Conservation (phyloP, 2,888 invertebrate species). For the Xylota sylvarum region DNA sequence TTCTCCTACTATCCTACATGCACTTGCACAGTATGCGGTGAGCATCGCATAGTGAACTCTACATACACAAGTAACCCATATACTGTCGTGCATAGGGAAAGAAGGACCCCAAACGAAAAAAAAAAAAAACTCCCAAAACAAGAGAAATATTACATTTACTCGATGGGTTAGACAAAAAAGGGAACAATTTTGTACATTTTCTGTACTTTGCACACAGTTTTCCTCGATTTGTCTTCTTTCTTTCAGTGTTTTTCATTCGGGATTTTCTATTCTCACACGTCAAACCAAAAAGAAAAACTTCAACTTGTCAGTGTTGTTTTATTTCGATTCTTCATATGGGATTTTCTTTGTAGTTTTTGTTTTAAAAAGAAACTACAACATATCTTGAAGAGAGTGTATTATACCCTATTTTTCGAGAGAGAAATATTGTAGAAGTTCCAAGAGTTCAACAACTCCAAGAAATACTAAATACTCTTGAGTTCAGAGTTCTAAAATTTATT, state of each 20-base stretch:
- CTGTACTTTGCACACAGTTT: slow-evolving; percentile 32
- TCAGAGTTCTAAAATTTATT: too few relatives aligned
- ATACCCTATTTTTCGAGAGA: slow-evolving; percentile 3
- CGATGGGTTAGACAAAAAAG: slow-evolving; percentile 51
- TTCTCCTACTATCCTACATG: slow-evolving; percentile 18
- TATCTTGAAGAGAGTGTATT: neutral
- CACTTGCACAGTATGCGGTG: slow-evolving; percentile 37
- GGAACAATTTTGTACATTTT: slow-evolving; percentile 52
- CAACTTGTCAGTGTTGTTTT: slow-evolving; percentile 36
- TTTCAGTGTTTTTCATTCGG: slow-evolving; percentile 3
- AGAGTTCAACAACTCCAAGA: too few relatives aligned
- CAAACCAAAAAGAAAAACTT: slow-evolving; percentile 34
- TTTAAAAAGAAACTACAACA: neutral
- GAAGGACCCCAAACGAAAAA: slow-evolving; percentile 10
- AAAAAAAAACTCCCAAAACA: slow-evolving; percentile 30
- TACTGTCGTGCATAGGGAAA: slow-evolving; percentile 40
- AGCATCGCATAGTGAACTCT: slow-evolving; percentile 51
- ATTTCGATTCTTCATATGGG: slow-evolving; percentile 19
- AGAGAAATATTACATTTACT: slow-evolving; percentile 38
- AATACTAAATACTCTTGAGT: too few relatives aligned
- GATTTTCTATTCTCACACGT: slow-evolving; percentile 50
- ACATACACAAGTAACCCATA: slow-evolving; percentile 56
- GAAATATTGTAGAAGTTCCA: neutral
- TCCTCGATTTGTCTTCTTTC: neutral
- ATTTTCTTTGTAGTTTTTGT: slow-evolving; percentile 2